A percentile compares a stretch with the other conserved stretches of the same genome.
Evolutionary conservation across 35 echinoderm and acorn worm genomes (phyloP).

Genomic region (Heliocidaris erythrogramma): DNA sequence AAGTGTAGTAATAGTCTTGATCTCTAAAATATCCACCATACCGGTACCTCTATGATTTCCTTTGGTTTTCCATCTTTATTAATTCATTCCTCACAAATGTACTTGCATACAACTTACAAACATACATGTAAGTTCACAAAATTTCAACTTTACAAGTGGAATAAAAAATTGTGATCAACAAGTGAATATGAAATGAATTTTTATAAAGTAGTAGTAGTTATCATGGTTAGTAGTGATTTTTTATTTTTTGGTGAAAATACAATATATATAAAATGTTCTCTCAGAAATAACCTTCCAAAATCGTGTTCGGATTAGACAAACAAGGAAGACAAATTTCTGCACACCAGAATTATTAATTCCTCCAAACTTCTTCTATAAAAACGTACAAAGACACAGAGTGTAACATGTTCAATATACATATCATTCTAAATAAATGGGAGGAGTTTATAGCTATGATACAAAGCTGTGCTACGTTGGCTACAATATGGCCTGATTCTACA

Average conservation of each 20-base stretch:
- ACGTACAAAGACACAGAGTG: conserved; percentile 27
- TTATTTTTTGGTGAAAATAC: conserved; percentile 26
- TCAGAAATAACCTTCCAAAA: conserved; percentile 38
- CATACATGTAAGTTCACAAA: no score
- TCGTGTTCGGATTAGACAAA: background rate
- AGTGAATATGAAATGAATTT: background rate
- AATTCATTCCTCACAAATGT: background rate
- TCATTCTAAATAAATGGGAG: conserved; percentile 3
- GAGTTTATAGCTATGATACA: conserved; percentile 36
- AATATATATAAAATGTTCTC: conserved; percentile 36
- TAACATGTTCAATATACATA: conserved; percentile 30
- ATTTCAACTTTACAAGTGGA: background rate
- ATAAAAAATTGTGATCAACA: background rate
- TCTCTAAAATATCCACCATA: background rate
- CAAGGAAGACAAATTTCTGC: conserved; percentile 25
- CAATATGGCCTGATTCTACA: background rate
- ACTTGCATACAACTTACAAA: background rate
- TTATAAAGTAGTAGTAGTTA: background rate
- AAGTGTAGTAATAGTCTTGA: background rate
- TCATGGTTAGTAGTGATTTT: background rate
- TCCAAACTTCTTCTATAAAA: conserved; percentile 26
- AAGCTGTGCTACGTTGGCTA: background rate
- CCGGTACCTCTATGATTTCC: background rate
- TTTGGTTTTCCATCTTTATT: background rate
- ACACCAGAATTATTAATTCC: conserved; percentile 23